Evolutionary conservation across 2,888 invertebrate genomes (phyloP), one percentile per base, ranked within the genome.

Genomic region (Ganaspis brasiliensis): DNA sequence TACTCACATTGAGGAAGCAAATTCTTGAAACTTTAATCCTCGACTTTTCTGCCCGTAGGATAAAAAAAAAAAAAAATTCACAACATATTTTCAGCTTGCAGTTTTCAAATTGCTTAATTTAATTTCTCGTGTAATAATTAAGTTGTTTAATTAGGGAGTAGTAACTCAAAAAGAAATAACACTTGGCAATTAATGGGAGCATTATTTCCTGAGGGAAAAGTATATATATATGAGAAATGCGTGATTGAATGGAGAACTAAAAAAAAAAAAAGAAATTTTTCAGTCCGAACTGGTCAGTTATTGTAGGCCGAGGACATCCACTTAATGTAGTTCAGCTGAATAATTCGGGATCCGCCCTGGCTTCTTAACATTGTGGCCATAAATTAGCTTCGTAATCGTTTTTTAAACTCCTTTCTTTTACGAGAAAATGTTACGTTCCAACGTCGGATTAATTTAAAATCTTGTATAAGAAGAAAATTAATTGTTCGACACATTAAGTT

Each of bases 271-370:
- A 19, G 10, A 61, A 2, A 4, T 45, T 45, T 35, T 19, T 35
- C 14, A 14, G 24, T 21, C 21, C 37, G 40, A 55, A 40, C 14
- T 63, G 63, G 63, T 61, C 63, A 40, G 37, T 40, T 57, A 63
- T 63, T 63, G 63, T 61, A 61, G 63, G 63, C 37, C 63, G 63
- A 63, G 63, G 63, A 37, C 63, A 40, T 63, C 63, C 40, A 63
- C 37, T 63, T 40, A 21, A 63, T 21, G 63, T 63, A 21, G 63
- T 37, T 63, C 21, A 21, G 37, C 40, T 40, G 40, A 21, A 40
- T n/a, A n/a, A n/a, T 63, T 63, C 14, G 16, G 63, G 37, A 40
- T 37, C 21, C 40, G 40, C 40, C 63, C 37, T 63, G 63, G 31
- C 59, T 31, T 63, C 14, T 63, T 21, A n/a, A n/a, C n/a, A 37